phyloP scores from a whole-genome alignment of 2,113 vertebrate genomes.

The Pelecanus crispus region DNA sequence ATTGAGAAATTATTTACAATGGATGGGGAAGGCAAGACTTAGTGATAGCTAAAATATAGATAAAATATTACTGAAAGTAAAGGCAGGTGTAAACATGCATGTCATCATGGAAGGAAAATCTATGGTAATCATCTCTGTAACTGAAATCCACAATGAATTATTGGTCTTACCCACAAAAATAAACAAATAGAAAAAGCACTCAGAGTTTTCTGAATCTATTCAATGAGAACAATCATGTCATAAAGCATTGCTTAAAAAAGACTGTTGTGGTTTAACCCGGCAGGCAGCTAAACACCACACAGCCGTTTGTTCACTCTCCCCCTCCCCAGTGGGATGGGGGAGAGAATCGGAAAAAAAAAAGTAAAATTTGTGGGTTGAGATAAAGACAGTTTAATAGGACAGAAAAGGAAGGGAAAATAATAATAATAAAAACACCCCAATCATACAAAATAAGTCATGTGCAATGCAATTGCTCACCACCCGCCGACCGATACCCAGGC shows the following conservation, averaged over 20 bases:
- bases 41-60: neutral
- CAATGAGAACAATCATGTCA: neutral
- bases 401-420: too few relatives aligned
- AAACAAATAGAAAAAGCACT: constrained; percentile 7
- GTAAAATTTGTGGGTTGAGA: too few relatives aligned
- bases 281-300: too few relatives aligned
- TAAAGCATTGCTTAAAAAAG: constrained; percentile 21
- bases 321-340: too few relatives aligned
- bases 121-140: neutral
- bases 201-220: neutral
- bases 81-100: neutral
- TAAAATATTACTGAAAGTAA: constrained; percentile 14
- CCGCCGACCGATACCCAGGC: too few relatives aligned
- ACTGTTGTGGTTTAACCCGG: too few relatives aligned
- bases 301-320: too few relatives aligned
- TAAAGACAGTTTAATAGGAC: too few relatives aligned
- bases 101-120: neutral
- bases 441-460: too few relatives aligned
- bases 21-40: neutral
- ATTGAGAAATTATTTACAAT: neutral
- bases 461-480: too few relatives aligned
- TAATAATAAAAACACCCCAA: too few relatives aligned
- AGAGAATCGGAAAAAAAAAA: too few relatives aligned
- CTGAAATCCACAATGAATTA: constrained; percentile 16
- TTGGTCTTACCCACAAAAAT: constrained; percentile 10